Conservation (phyloP, 2,113 vertebrate species). For the Centropus bengalensis region DNA sequence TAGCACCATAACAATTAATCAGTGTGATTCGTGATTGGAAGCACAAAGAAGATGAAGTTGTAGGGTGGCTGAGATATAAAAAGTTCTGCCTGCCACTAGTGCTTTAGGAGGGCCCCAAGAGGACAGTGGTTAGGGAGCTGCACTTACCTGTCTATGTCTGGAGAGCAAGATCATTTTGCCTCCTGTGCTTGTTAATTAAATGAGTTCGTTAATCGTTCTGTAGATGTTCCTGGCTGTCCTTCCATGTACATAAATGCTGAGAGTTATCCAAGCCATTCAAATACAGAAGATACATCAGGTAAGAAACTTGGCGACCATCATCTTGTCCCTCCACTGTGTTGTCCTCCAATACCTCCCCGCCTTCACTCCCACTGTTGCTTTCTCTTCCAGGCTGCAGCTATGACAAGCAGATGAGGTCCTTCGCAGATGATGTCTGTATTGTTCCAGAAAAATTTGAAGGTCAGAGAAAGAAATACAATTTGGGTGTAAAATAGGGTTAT, state of each 20-base stretch:
- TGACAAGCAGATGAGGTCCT: conserved; percentile 79
- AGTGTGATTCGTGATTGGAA: accelerated
- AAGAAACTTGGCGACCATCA: neutral
- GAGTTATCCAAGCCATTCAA: conserved; percentile 79
- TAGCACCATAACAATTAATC: neutral
- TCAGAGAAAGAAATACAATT: conserved; percentile 57
- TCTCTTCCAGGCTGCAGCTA: conserved; percentile 86
- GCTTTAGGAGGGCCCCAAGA: neutral
- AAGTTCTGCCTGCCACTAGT: neutral
- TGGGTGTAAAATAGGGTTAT: neutral
- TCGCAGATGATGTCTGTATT: conserved; percentile 88
- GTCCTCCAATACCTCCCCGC: accelerated
- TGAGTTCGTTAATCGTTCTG: neutral
- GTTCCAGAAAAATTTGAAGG: conserved; percentile 97
- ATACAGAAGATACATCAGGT: conserved; percentile 79
- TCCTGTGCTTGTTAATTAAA: neutral
- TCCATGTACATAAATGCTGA: conserved; percentile 87
- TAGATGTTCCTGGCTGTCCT: conserved; percentile 89
- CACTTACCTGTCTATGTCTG: conserved; percentile 7
- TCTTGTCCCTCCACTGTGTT: neutral
- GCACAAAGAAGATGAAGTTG: neutral
- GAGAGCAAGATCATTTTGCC: conserved; percentile 48
- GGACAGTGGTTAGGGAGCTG: neutral
- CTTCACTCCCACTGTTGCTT: neutral
- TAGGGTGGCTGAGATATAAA: neutral